Conservation (phyloP, 1,140 invertebrate genomes). For the Wiebesia pumilae region DNA sequence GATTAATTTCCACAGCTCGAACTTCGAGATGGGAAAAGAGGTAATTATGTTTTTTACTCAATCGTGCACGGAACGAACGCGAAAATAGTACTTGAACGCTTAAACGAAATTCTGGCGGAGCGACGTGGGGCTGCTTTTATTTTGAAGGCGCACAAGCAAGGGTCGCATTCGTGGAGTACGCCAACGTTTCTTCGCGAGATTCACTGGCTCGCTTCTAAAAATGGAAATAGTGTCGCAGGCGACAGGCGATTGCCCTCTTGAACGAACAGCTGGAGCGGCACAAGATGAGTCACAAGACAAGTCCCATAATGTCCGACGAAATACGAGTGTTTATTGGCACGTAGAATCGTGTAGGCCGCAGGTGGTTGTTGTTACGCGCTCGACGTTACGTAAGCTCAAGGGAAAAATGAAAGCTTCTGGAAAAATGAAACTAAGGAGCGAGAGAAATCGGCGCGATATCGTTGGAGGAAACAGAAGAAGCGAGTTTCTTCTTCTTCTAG, state of each 20-base stretch:
- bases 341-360: not conserved
- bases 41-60: no score
- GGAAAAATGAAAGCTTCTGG: not conserved
- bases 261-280: not conserved
- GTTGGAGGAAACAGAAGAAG: not conserved
- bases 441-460: not conserved
- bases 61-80: no score
- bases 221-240: constrained; percentile 67
- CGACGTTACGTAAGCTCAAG: not conserved
- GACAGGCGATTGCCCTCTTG: constrained; percentile 2
- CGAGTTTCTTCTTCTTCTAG: not conserved
- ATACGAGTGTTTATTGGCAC: not conserved
- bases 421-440: not conserved
- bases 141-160: not conserved
- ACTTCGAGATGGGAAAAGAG: no score
- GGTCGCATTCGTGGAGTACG: not conserved
- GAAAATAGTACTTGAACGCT: no score
- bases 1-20: no score
- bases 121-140: not conserved
- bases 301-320: not conserved
- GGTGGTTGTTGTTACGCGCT: constrained; percentile 18
- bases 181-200: not conserved
- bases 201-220: constrained; percentile 60
- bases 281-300: not conserved
- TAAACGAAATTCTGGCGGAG: no score